These are phyloP conservation scores for Gandaritis pyraliata DNA, from an alignment of 2,888 invertebrate genomes.

Conservation along the genomic window DNA sequence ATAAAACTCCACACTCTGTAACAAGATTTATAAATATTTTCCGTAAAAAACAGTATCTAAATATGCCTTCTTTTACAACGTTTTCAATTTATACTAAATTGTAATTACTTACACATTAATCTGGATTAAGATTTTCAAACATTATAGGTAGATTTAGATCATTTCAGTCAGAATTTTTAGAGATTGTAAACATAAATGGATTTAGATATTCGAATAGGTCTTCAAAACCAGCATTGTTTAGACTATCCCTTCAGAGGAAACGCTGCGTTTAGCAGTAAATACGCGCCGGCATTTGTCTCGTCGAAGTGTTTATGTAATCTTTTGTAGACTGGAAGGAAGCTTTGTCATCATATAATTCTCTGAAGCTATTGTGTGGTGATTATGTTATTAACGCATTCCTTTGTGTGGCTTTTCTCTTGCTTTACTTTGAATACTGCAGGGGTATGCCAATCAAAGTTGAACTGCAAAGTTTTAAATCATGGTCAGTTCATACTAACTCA, in stretches of 20 bases:
- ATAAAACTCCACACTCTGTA: too few relatives aligned
- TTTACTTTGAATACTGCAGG: not conserved
- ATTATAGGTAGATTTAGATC: too few relatives aligned
- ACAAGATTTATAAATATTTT: too few relatives aligned
- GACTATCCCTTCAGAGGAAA: constrained; percentile 39
- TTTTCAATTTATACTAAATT: too few relatives aligned
- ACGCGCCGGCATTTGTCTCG: constrained; percentile 54
- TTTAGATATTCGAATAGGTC: constrained; percentile 23
- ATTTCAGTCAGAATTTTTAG: not conserved
- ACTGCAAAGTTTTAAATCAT: too few relatives aligned
- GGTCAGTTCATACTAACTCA: too few relatives aligned
- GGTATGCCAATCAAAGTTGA: too few relatives aligned
- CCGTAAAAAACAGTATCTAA: too few relatives aligned
- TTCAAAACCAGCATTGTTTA: constrained; percentile 29
- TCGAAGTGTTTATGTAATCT: constrained; percentile 49
- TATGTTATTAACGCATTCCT: constrained; percentile 33
- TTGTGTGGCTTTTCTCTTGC: not conserved
- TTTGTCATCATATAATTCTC: constrained; percentile 46
- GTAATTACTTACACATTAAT: too few relatives aligned
- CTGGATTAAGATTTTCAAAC: too few relatives aligned
- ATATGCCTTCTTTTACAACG: too few relatives aligned
- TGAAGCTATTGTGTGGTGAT: constrained; percentile 33
- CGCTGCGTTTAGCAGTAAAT: constrained; percentile 57
- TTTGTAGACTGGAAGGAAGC: constrained; percentile 51
- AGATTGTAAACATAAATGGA: not conserved